Conservation (phyloP, 2,888 invertebrate genomes). For the Tachina lurida region DNA sequence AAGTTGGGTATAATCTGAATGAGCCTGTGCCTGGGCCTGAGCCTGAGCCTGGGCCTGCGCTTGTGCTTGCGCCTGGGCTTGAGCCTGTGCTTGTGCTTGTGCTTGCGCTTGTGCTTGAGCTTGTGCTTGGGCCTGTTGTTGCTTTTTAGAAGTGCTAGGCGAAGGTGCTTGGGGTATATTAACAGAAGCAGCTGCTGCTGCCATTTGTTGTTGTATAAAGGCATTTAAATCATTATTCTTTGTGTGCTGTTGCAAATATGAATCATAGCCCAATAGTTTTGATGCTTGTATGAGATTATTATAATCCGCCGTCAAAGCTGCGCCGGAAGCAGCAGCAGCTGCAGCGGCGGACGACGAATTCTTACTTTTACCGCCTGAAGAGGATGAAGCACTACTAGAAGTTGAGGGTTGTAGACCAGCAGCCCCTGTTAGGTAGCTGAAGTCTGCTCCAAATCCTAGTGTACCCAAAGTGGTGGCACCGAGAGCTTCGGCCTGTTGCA, state of each 20-base stretch:
- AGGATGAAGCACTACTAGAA: conserved; percentile 61
- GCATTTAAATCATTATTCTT: conserved; percentile 80
- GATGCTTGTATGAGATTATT: conserved; percentile 82
- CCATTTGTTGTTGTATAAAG: conserved; percentile 82
- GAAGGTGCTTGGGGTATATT: conserved; percentile 74
- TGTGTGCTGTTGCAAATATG: conserved; percentile 81
- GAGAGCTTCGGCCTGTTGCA: conserved; percentile 82
- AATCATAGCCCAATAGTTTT: conserved; percentile 81
- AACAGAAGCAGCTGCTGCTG: conserved; percentile 77
- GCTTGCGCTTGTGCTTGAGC: conserved; percentile 70
- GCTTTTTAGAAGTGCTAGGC: conserved; percentile 73
- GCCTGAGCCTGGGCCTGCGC: conserved; percentile 73
- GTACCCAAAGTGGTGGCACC: conserved; percentile 82
- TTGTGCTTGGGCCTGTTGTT: conserved; percentile 70
- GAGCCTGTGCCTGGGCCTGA: conserved; percentile 73
- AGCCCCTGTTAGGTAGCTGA: conserved; percentile 80
- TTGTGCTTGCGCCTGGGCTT: conserved; percentile 77
- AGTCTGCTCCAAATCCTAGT: conserved; percentile 81
- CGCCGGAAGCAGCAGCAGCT: conserved; percentile 77
- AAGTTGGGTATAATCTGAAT: conserved; percentile 80
- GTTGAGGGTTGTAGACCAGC: conserved; percentile 63
- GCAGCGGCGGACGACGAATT: conserved; percentile 72
- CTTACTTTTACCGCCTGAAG: conserved; percentile 69
- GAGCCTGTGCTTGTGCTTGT: conserved; percentile 50
- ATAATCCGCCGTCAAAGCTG: conserved; percentile 80